Conservation (phyloP, 1,140 invertebrate genomes). For the Euwallacea similis region DNA sequence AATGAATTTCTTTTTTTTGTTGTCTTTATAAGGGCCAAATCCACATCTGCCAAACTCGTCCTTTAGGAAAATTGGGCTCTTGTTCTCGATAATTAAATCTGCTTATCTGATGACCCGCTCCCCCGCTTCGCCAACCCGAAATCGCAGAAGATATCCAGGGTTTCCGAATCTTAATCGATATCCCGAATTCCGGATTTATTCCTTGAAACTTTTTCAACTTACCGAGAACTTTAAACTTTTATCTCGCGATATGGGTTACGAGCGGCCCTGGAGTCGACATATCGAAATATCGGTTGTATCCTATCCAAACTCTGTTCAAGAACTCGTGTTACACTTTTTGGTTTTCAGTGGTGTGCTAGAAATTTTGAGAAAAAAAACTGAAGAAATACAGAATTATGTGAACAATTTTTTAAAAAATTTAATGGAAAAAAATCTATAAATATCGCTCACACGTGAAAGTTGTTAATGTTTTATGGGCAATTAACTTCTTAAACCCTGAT, state of each 20-base stretch:
- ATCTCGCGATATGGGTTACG: constrained; percentile 8
- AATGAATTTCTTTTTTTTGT: not conserved
- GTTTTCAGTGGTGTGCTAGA: not conserved
- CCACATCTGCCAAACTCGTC: constrained; percentile 5
- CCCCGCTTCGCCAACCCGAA: constrained; percentile 14
- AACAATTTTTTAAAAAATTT: too few species aligned
- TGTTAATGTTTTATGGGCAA: too few species aligned
- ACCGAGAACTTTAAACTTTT: constrained; percentile 26
- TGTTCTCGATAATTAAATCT: constrained; percentile 31
- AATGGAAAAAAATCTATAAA: too few species aligned
- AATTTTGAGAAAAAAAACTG: too few species aligned
- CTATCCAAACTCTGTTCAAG: not conserved
- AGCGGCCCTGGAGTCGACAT: constrained; percentile 1
- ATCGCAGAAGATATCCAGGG: constrained; percentile 2
- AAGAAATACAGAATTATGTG: too few species aligned
- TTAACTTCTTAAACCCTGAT: too few species aligned
- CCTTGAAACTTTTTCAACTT: constrained; percentile 28
- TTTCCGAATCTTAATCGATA: constrained; percentile 33
- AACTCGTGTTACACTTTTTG: not conserved
- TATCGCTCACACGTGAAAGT: too few species aligned
- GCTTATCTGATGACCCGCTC: constrained; percentile 29
- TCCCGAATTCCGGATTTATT: constrained; percentile 21
- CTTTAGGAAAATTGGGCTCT: constrained; percentile 10
- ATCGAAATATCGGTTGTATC: constrained; percentile 1
- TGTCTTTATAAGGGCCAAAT: not conserved